phyloP scores from a whole-genome alignment of 2,888 invertebrate genomes.

The Ceriagrion tenellum region DNA sequence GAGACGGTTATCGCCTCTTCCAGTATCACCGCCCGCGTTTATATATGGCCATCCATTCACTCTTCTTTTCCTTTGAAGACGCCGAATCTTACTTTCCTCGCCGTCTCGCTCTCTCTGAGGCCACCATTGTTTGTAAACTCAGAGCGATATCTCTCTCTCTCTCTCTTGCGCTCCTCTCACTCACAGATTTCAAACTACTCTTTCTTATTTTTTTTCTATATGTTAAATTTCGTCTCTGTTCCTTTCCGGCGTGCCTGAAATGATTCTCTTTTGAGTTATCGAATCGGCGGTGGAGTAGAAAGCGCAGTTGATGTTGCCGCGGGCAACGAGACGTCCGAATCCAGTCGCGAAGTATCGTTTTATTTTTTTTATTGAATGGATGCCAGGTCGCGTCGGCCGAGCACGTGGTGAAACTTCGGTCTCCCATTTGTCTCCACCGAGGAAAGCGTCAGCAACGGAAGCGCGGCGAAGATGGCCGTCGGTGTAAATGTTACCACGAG shows the following conservation, averaged over 20 bases:
- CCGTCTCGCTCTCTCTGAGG: not conserved
- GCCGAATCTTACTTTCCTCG: not conserved
- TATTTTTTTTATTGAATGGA: not conserved
- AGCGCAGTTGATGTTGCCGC: not conserved
- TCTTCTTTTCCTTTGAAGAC: not conserved
- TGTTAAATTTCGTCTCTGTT: not conserved
- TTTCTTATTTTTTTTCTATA: not conserved
- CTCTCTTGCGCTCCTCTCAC: not conserved
- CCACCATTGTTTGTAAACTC: constrained; percentile 19
- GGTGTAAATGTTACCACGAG: not conserved
- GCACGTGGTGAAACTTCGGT: not conserved
- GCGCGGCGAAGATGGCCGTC: not conserved
- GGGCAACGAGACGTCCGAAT: not conserved
- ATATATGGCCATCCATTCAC: too few relatives aligned
- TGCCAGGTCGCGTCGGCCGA: not conserved
- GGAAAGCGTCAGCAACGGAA: not conserved
- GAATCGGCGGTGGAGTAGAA: not conserved
- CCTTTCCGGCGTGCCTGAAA: not conserved
- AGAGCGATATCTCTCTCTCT: not conserved
- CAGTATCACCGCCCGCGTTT: too few relatives aligned
- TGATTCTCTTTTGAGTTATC: not conserved
- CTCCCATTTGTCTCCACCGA: not conserved
- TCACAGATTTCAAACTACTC: not conserved
- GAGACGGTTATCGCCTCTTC: too few relatives aligned
- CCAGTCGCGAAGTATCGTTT: not conserved